Percentiles rank a stretch among this genome's conserved stretches.
Evolutionary conservation across 2,888 invertebrate species (phyloP).

Genomic region (Sesamia inferens): DNA sequence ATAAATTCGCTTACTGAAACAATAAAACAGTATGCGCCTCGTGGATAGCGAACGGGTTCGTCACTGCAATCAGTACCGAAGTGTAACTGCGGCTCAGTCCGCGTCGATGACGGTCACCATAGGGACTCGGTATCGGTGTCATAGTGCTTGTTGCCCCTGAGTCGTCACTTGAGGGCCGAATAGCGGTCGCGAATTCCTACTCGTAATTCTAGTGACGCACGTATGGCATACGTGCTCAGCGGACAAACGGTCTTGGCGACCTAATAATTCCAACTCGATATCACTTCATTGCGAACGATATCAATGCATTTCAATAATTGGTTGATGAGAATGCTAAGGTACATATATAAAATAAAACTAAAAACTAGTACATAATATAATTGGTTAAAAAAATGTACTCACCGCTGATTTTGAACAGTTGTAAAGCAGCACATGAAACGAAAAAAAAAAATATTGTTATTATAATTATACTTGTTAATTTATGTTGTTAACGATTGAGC

Average conservation of each 20-base stretch:
- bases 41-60: conserved; percentile 82
- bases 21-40: conserved; percentile 79
- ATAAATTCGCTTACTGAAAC: conserved; percentile 84
- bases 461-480: conserved; percentile 21
- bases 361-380: neutral
- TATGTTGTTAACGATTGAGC: neutral
- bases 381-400: conserved; percentile 68
- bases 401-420: conserved; percentile 78
- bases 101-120: conserved; percentile 73
- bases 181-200: conserved; percentile 89
- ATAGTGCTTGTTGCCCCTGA: conserved; percentile 77
- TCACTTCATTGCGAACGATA: conserved; percentile 72
- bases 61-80: conserved; percentile 79
- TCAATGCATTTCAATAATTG: conserved; percentile 65
- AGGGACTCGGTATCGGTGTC: conserved; percentile 86
- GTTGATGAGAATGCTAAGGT: conserved; percentile 45
- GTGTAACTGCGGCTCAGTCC: conserved; percentile 71
- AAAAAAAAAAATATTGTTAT: conserved; percentile 65
- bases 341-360: conserved; percentile 21
- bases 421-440: conserved; percentile 86
- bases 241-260: conserved; percentile 85
- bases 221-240: conserved; percentile 83
- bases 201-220: conserved; percentile 87
- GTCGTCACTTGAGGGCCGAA: conserved; percentile 80
- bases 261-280: conserved; percentile 83